phyloP scores from a whole-genome alignment of 2,113 vertebrate species.

The Hippocampus mohnikei region DNA sequence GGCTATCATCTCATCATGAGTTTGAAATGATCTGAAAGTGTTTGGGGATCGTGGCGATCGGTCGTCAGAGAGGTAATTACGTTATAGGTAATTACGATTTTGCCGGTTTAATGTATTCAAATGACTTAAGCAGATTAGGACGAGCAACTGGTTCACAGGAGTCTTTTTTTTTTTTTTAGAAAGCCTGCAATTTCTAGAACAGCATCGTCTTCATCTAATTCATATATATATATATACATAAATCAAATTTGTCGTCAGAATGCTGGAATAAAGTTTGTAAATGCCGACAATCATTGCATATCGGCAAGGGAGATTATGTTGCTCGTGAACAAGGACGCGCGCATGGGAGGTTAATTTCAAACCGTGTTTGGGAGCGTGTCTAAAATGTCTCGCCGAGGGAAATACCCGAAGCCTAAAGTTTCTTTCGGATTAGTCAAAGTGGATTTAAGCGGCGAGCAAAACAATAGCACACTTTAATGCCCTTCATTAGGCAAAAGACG shows the following conservation, averaged over 20 bases:
- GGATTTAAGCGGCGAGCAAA: conserved; percentile 57
- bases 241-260: background rate
- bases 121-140: too few relatives aligned
- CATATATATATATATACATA: too few relatives aligned
- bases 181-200: too few relatives aligned
- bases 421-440: conserved; percentile 56
- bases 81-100: too few relatives aligned
- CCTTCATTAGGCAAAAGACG: conserved; percentile 54
- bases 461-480: conserved; percentile 58
- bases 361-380: background rate
- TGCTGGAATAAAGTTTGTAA: background rate
- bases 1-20: too few relatives aligned
- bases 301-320: background rate
- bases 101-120: too few relatives aligned
- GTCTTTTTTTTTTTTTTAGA: too few relatives aligned
- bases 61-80: too few relatives aligned
- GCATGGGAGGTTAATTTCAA: conserved; percentile 9
- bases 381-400: conserved; percentile 37
- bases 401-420: conserved; percentile 43
- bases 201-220: too few relatives aligned
- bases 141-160: too few relatives aligned
- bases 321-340: background rate
- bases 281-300: background rate
- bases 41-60: too few relatives aligned
- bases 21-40: too few relatives aligned